A percentile compares a stretch with the other conserved stretches of the same genome.
Conservation (phyloP, 2,113 vertebrate species). For the Piaya cayana region DNA sequence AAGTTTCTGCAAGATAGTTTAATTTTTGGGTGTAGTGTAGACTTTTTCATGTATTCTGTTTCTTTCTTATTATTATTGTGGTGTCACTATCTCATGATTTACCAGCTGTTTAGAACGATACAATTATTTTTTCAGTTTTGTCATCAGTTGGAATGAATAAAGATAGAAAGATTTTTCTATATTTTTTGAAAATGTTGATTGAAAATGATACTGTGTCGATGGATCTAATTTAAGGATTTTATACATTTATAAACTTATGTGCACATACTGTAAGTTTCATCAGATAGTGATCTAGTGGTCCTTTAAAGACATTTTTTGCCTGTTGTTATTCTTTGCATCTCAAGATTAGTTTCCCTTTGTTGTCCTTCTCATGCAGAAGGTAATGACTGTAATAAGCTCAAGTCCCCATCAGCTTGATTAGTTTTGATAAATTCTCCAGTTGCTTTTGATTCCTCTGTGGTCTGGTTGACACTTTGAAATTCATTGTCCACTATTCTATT, state of each 20-base stretch:
- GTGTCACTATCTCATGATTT: background rate
- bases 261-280: background rate
- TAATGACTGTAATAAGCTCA: background rate
- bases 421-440: background rate
- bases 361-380: background rate
- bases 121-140: background rate
- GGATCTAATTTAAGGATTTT: background rate
- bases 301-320: background rate
- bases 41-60: background rate
- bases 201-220: slow-evolving; percentile 18
- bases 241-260: background rate
- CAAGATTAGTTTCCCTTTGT: background rate
- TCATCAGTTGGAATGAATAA: background rate
- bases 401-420: background rate
- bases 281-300: background rate
- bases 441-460: background rate
- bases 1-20: background rate
- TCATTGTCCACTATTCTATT: background rate
- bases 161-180: background rate
- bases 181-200: background rate
- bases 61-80: background rate
- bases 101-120: background rate
- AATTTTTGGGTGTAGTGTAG: background rate
- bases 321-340: background rate
- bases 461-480: background rate